Evolutionary conservation across 2,888 invertebrate species (phyloP).

Genomic region (Zootermopsis nevadensis): DNA sequence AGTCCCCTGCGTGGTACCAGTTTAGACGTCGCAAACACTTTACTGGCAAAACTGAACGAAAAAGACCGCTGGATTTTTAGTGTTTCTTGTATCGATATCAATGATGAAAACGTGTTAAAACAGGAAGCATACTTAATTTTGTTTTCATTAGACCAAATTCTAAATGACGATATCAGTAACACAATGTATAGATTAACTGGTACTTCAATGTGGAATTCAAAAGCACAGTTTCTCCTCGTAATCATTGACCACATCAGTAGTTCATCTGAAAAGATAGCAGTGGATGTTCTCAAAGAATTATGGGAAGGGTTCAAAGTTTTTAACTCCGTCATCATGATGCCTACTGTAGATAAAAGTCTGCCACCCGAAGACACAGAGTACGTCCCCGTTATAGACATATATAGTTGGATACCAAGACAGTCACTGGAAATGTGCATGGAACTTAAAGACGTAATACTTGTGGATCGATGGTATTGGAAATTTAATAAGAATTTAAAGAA

Average conservation of each 20-base stretch:
- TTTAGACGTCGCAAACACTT: no score
- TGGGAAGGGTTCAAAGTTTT: neutral
- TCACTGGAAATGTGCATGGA: neutral
- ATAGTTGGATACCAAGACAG: neutral
- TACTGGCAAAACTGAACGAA: no score
- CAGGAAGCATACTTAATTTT: no score
- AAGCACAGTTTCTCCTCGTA: neutral
- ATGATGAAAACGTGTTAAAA: no score
- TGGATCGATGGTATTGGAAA: neutral
- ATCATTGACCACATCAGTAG: neutral
- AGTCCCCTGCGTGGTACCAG: no score
- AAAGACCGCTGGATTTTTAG: no score
- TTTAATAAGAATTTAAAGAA: neutral
- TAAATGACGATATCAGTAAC: no score
- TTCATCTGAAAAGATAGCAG: neutral
- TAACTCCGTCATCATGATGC: neutral
- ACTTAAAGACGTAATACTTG: neutral
- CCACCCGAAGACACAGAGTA: neutral
- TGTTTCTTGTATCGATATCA: no score
- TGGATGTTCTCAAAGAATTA: neutral
- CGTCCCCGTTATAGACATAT: neutral
- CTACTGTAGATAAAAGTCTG: neutral
- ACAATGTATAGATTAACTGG: no score
- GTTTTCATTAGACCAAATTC: no score
- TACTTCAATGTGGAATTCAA: neutral